Evolutionary conservation across 2,888 invertebrate genomes (phyloP), one percentile per base, ranked within the genome.

Genomic region (Barypeithes pellucidus): DNA sequence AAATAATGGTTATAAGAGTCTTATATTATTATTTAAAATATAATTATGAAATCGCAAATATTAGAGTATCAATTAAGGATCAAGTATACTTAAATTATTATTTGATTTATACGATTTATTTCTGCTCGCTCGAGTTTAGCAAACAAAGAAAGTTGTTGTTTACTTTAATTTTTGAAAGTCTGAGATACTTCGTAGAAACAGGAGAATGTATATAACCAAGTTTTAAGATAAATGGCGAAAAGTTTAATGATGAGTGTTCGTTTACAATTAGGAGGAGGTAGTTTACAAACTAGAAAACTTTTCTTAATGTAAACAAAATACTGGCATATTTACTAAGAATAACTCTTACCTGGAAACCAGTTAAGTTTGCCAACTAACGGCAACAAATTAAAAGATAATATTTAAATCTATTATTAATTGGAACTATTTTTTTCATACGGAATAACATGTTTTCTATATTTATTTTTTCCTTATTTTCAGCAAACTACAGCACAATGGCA

Each of bases 401-500:
- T 39, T n/a, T 12, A n/a, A 39, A 39, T n/a, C n/a, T 1, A 39
- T 39, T n/a, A 1, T 39, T 5, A 9, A 12, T 12, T n/a, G 39
- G 12, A 3, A 1, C 39, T 39, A 11, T n/a, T 12, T 39, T 39
- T 39, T 2, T 9, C 12, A 2, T 9, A n/a, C n/a, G n/a, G n/a
- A n/a, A n/a, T n/a, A n/a, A n/a, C n/a, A n/a, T n/a, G n/a, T n/a
- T n/a, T n/a, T n/a, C n/a, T n/a, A n/a, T n/a, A n/a, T 29, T 29
- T 29, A 29, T 29, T 29, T 29, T 29, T 76, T 78, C 74, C 36
- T 84, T n/a, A n/a, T n/a, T n/a, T 85, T 11, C 80, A 91, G 91
- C 90, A 91, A 89, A 89, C 90, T 0, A 85, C 88, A 3, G 86
- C 85, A 1, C 89, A 89, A 77, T 92, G 91, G 91, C 88, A 89